These are phyloP conservation scores for Pseudanteris insignis DNA, from an alignment of 2,888 invertebrate species.

Conservation along the genomic window DNA sequence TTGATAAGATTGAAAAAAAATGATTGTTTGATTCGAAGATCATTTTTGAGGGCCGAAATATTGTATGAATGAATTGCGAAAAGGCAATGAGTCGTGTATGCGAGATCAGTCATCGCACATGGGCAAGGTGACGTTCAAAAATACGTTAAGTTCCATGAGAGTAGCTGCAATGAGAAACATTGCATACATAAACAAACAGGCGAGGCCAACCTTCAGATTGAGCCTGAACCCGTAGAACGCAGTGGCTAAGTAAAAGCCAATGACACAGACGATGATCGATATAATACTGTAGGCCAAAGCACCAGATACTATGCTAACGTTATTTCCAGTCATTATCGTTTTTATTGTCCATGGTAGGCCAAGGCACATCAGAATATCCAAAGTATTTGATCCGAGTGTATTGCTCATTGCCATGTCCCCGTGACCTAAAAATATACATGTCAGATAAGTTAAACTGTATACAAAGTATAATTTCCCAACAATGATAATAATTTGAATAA, in stretches of 20 bases:
- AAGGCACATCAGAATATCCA: conserved; percentile 84
- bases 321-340: conserved; percentile 69
- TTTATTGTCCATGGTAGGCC: conserved; percentile 88
- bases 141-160: conserved; percentile 80
- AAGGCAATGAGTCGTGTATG: too few relatives aligned
- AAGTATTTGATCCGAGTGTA: conserved; percentile 84
- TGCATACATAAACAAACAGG: conserved; percentile 74
- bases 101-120: conserved; percentile 47
- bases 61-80: too few relatives aligned
- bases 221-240: conserved; percentile 77
- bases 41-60: too few relatives aligned
- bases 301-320: conserved; percentile 77
- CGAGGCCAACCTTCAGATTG: conserved; percentile 74
- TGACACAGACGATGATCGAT: conserved; percentile 79
- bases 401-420: conserved; percentile 89
- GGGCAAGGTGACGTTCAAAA: conserved; percentile 66
- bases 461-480: too few relatives aligned
- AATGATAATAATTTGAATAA: too few relatives aligned
- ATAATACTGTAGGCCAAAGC: conserved; percentile 85
- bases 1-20: too few relatives aligned
- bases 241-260: conserved; percentile 75
- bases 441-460: background rate
- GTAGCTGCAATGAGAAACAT: conserved; percentile 80
- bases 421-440: conserved; percentile 70
- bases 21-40: too few relatives aligned